Percentiles rank a stretch among this genome's conserved stretches.
phyloP scores from a whole-genome alignment of 92 coral and sea anemone genomes.

The Zoanthus gigantus region DNA sequence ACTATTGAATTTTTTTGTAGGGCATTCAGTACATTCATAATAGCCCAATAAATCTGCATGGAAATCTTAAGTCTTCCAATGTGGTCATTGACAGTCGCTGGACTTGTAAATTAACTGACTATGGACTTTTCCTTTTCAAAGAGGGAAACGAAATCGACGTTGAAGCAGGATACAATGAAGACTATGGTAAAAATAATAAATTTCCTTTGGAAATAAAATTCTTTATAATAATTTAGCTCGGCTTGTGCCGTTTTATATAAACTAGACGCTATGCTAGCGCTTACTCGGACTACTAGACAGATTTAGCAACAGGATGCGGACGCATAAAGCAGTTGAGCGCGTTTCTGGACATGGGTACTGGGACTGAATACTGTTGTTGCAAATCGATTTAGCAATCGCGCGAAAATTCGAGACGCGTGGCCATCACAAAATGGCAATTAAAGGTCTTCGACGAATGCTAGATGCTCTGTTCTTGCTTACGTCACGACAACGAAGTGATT shows the following conservation, averaged over 20 bases:
- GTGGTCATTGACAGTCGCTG: constrained; percentile 88
- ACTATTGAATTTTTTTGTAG: constrained; percentile 30
- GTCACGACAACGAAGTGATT: constrained; percentile 13
- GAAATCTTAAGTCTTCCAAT: constrained; percentile 88
- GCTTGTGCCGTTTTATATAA: too few relatives aligned
- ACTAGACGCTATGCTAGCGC: too few relatives aligned
- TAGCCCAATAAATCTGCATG: constrained; percentile 70
- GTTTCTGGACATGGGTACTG: constrained; percentile 28
- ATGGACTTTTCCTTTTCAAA: constrained; percentile 72
- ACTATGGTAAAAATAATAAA: constrained; percentile 62
- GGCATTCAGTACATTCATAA: constrained; percentile 77
- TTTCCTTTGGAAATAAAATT: not conserved
- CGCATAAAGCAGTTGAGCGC: constrained; percentile 1
- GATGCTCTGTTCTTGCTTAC: constrained; percentile 28
- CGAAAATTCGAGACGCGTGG: constrained; percentile 10
- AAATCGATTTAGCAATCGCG: constrained; percentile 13
- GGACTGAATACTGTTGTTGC: constrained; percentile 10
- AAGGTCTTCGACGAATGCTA: constrained; percentile 7
- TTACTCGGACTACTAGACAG: not conserved
- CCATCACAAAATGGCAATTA: not conserved
- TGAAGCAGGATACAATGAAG: constrained; percentile 77
- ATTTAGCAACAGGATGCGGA: constrained; percentile 22
- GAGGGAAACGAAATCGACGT: constrained; percentile 76
- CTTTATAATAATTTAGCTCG: too few relatives aligned
- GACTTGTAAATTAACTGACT: constrained; percentile 87